Evolutionary conservation across 2,888 invertebrate genomes (phyloP).

Genomic region (Tuta absoluta): DNA sequence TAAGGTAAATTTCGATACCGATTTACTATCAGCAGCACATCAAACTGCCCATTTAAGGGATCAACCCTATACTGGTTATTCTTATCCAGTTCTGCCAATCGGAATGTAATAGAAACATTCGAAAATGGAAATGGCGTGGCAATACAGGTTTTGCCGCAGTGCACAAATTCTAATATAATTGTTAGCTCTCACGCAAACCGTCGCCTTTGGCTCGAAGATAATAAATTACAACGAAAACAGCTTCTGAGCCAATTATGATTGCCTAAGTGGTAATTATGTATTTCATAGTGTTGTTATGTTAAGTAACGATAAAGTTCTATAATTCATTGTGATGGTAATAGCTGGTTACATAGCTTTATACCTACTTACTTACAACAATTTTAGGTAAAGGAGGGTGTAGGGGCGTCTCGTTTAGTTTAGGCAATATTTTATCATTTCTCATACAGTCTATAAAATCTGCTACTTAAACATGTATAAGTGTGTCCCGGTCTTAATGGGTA

Average conservation of each 20-base stretch:
- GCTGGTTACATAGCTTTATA: neutral
- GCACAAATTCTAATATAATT: constrained; percentile 36
- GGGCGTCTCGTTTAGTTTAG: too few species aligned
- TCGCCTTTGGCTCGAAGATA: constrained; percentile 21
- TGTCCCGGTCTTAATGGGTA: too few species aligned
- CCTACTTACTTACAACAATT: too few species aligned
- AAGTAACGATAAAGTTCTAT: neutral
- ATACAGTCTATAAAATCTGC: too few species aligned
- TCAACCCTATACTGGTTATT: too few species aligned
- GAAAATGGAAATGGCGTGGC: neutral
- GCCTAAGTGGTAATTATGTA: constrained; percentile 16
- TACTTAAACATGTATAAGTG: too few species aligned
- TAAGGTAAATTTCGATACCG: too few species aligned
- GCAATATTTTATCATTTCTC: too few species aligned
- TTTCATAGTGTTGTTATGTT: constrained; percentile 13
- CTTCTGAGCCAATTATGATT: constrained; percentile 21
- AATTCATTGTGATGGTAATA: neutral
- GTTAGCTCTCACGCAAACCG: constrained; percentile 25
- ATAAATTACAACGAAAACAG: constrained; percentile 26
- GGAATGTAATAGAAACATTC: neutral
- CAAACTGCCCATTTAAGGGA: too few species aligned
- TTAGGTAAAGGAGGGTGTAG: too few species aligned
- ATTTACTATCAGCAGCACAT: too few species aligned
- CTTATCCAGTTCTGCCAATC: neutral
- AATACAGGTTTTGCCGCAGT: constrained; percentile 37